Percentiles rank a stretch among this genome's conserved stretches.
Evolutionary conservation across 2,888 invertebrate species (phyloP).

Genomic region (Dryobota labecula): DNA sequence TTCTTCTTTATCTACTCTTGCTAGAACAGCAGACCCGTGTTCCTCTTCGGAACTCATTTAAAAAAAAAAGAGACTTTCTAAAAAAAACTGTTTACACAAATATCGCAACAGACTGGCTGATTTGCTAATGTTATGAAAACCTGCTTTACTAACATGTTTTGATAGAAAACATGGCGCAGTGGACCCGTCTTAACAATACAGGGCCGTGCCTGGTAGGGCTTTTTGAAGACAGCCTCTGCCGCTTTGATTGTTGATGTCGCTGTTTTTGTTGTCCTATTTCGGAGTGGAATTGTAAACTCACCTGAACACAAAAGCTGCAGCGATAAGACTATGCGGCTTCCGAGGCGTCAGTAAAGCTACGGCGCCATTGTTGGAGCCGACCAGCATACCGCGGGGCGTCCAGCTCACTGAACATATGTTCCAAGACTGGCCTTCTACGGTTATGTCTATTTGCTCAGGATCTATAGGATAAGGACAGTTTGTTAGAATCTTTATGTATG

Average conservation of each 20-base stretch:
- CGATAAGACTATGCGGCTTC: conserved; percentile 62
- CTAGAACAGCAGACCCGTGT: no score
- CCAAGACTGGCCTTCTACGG: conserved; percentile 78
- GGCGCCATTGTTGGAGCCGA: conserved; percentile 92
- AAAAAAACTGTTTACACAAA: no score
- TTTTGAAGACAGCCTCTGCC: background rate
- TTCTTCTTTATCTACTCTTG: no score
- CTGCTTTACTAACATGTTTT: no score
- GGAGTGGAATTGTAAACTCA: conserved; percentile 59
- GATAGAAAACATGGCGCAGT: no score
- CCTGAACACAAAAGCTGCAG: conserved; percentile 78
- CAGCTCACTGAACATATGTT: conserved; percentile 69
- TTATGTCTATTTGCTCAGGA: conserved; percentile 73
- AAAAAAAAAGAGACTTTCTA: no score
- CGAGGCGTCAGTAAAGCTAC: conserved; percentile 75
- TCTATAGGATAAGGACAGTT: conserved; percentile 57
- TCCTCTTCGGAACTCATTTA: no score
- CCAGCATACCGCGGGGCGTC: conserved; percentile 82
- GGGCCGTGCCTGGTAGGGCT: background rate
- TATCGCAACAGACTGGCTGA: no score
- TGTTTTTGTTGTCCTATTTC: background rate
- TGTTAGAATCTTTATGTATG: background rate
- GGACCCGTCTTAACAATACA: no score
- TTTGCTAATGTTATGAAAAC: no score
- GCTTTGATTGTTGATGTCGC: background rate